phyloP scores from a whole-genome alignment of 53 echinoderm and acorn worm genomes.

The Luidia sarsii region DNA sequence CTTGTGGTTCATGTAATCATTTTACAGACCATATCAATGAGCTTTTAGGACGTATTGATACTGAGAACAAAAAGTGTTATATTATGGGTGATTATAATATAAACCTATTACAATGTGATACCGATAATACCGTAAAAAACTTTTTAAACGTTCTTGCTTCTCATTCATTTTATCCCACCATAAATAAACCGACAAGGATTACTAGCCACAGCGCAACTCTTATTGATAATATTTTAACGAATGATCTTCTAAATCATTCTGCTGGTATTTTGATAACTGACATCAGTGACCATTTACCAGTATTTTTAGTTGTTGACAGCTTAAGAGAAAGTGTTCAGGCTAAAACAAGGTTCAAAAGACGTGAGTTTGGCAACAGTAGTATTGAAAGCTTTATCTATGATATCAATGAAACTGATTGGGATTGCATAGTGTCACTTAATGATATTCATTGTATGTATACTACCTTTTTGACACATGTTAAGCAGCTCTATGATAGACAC shows the following conservation, averaged over 20 bases:
- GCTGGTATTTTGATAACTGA: not conserved
- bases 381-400: not conserved
- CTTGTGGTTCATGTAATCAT: no score
- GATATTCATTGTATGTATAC: not conserved
- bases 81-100: constrained; percentile 8
- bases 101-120: not conserved
- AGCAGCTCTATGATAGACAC: not conserved
- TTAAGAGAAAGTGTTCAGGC: no score
- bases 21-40: no score
- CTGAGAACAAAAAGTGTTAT: no score
- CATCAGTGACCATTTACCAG: no score
- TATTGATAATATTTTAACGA: constrained; percentile 9
- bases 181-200: constrained; percentile 15
- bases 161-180: constrained; percentile 2
- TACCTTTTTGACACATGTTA: not conserved
- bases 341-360: not conserved
- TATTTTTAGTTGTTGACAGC: not conserved
- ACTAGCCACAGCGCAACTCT: not conserved
- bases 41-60: no score
- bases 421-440: not conserved
- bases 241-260: not conserved
- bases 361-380: not conserved
- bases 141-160: not conserved
- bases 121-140: not conserved
- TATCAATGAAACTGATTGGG: not conserved